These are phyloP conservation scores for Sprattus sprattus DNA, from an alignment of 2,113 vertebrate genomes.

Conservation along the genomic window DNA sequence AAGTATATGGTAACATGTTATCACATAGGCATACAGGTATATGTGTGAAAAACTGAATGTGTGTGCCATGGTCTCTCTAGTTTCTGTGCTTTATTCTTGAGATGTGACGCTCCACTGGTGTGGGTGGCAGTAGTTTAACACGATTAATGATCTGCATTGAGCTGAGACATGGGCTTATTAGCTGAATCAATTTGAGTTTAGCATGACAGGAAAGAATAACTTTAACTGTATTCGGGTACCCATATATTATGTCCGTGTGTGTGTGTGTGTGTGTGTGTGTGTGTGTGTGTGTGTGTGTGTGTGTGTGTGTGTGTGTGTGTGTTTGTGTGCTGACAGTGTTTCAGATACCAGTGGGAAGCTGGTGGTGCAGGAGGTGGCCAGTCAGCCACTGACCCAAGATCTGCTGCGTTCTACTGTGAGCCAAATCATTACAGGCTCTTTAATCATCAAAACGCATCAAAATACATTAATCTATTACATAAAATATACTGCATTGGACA, in stretches of 20 bases:
- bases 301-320: not conserved
- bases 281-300: conserved; percentile 2
- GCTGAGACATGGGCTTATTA: not conserved
- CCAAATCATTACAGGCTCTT: not conserved
- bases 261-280: not conserved
- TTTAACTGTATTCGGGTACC: not conserved
- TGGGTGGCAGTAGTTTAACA: not conserved
- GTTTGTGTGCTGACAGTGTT: conserved; percentile 67
- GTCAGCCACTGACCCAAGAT: conserved; percentile 82
- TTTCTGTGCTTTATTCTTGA: not conserved
- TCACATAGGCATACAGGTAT: not conserved
- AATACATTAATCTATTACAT: not conserved
- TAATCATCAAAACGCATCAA: not conserved
- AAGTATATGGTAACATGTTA: not conserved
- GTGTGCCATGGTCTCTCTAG: not conserved
- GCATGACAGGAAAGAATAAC: not conserved
- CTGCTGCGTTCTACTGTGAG: conserved; percentile 82
- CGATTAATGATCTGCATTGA: not conserved
- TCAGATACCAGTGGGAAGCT: conserved; percentile 77
- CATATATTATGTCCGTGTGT: not conserved
- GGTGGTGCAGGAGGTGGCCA: conserved; percentile 84
- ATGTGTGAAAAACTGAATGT: not conserved
- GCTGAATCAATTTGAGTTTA: not conserved
- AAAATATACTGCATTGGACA: not conserved
- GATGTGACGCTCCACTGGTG: not conserved